Evolutionary conservation across 2,888 invertebrate genomes (phyloP), one percentile per base, ranked within the genome.

Genomic region (Orthosia cruda): DNA sequence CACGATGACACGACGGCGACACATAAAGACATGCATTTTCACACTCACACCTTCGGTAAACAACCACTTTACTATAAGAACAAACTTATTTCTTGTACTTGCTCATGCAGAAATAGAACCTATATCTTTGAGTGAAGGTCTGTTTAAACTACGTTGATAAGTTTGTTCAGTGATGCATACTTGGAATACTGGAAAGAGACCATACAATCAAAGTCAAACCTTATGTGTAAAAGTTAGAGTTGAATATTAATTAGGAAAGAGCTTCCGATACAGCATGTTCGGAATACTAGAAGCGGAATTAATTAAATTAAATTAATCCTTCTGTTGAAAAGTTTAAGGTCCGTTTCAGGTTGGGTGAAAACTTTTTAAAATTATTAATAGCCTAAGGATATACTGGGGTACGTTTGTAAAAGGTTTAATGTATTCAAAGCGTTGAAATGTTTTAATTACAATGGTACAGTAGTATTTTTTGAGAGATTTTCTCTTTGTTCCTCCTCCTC

Each of bases 371-470:
- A 80, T 77, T 73, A 81, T 73, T 71, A 73, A 81, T 70, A 74
- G 84, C 79, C 81, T 83, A 52, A 83, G 83, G 65, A 76, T 68
- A 57, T 81, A 71, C 68, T 75, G 69, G 63, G 68, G 77, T 81
- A 84, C 58, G 68, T 62, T 78, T 85, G 75, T 82, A 84, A 82
- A 88, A 82, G 84, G 83, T 76, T 84, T 87, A 87, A 87, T 87
- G 85, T 86, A 80, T 87, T 84, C 85, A 88, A 84, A 85, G 88
- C 81, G 69, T 82, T 81, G 67, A 78, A 85, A 87, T 80, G 81
- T 88, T 89, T 88, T 88, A 89, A 89, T 89, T 89, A 88, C 86
- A 89, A 85, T 77, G 78, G 74, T 76, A 55, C 83, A 76, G 83
- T 85, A 81, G 49, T 83, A 81, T 86, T 83, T 86, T 85, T 83